Evolutionary conservation across 2,797 vertebrate genomes (phyloP).

Genomic region (Potorous gilbertii): DNA sequence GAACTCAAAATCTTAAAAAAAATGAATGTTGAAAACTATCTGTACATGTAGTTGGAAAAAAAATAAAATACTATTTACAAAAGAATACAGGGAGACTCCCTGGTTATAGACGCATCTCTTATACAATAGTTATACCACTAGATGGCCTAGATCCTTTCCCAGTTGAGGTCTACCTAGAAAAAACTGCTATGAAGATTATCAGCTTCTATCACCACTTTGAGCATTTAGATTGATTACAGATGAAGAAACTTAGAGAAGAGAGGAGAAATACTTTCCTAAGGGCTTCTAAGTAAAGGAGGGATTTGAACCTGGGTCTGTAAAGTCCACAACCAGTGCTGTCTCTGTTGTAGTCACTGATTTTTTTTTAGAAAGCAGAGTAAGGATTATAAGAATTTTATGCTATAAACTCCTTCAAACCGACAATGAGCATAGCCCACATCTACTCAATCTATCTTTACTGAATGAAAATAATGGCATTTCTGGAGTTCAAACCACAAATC

Average conservation of each 20-base stretch:
- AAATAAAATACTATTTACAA: neutral
- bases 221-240: neutral
- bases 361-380: neutral
- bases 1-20: neutral
- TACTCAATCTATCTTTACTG: conserved; percentile 63
- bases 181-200: neutral
- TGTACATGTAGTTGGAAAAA: neutral
- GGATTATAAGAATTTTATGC: conserved; percentile 60
- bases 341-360: neutral
- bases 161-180: neutral
- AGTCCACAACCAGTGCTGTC: neutral
- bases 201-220: neutral
- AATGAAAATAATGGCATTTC: conserved; percentile 61
- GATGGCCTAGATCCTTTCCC: neutral
- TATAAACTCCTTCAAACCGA: conserved; percentile 44
- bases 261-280: neutral
- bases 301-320: neutral
- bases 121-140: neutral
- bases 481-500: conserved; percentile 63
- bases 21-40: neutral
- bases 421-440: neutral
- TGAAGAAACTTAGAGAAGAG: neutral
- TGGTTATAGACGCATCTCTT: neutral
- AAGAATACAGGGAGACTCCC: neutral
- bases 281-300: neutral